Percentiles rank a stretch among this genome's conserved stretches.
Conservation (phyloP, 2,113 vertebrate genomes). For the Daphoenositta chrysoptera region DNA sequence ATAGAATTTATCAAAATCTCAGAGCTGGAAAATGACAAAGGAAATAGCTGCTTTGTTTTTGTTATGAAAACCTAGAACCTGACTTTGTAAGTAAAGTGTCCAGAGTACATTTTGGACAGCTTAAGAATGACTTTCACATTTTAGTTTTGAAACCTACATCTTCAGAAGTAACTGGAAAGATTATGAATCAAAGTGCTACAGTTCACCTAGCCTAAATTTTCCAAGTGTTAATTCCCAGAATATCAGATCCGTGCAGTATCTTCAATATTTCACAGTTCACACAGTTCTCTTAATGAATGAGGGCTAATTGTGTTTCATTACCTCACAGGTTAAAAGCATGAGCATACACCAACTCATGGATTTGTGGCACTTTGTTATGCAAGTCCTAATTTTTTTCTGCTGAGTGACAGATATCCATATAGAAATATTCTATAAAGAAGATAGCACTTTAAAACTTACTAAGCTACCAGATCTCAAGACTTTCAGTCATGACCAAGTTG, state of each 20-base stretch:
- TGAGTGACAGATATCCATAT: neutral
- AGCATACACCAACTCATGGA: neutral
- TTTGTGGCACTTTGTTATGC: neutral
- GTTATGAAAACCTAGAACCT: neutral
- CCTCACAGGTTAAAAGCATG: neutral
- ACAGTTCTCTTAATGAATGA: neutral
- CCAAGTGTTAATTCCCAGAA: neutral
- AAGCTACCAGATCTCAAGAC: rapidly evolving
- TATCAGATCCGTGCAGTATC: neutral
- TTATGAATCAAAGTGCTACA: neutral
- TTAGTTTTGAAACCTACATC: neutral
- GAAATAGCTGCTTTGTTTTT: neutral
- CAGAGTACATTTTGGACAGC: neutral
- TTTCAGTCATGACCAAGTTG: neutral
- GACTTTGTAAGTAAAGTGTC: neutral
- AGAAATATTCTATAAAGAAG: neutral
- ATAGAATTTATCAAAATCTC: neutral
- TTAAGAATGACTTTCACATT: neutral
- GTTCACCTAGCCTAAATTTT: neutral
- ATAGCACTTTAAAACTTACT: neutral
- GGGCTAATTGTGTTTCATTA: neutral
- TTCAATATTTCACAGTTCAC: neutral
- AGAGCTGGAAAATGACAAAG: neutral
- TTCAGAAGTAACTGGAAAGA: neutral
- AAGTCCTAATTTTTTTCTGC: neutral